Percentiles rank a stretch among this genome's conserved stretches.
Evolutionary conservation across 2,888 invertebrate species (phyloP).

Genomic region (Disparrhopalites patrizii): DNA sequence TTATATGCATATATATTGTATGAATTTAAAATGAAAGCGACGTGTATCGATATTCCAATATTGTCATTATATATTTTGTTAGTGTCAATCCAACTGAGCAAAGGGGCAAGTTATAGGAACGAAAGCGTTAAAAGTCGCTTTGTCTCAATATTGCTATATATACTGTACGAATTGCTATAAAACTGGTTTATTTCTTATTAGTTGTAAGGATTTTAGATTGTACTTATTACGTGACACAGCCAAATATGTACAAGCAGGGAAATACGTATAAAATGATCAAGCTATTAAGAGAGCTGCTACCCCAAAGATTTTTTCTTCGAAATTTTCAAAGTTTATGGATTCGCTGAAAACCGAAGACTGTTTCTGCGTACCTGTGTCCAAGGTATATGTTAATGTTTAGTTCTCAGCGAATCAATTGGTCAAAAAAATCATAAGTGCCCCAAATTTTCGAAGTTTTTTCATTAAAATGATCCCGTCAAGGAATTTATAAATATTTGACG

Average conservation of each 20-base stretch:
- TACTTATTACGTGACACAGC: slow-evolving; percentile 20
- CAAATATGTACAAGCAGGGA: slow-evolving; percentile 26
- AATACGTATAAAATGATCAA: slow-evolving; percentile 8
- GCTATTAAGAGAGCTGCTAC: slow-evolving; percentile 3
- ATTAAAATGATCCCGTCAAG: too few relatives aligned
- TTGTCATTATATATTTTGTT: slow-evolving; percentile 9
- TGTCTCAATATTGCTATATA: slow-evolving; percentile 8
- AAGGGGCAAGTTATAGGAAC: not conserved
- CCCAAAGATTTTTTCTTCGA: not conserved
- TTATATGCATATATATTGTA: too few relatives aligned
- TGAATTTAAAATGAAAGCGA: slow-evolving; percentile 8
- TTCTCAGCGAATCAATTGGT: slow-evolving; percentile 14
- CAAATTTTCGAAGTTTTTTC: slow-evolving; percentile 6
- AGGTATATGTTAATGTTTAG: slow-evolving; percentile 11
- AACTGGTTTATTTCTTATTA: slow-evolving; percentile 12
- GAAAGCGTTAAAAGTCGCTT: not conserved
- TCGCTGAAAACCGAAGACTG: slow-evolving; percentile 23
- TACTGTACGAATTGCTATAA: slow-evolving; percentile 4
- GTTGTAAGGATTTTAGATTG: slow-evolving; percentile 1
- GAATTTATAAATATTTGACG: not conserved
- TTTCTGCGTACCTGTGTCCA: slow-evolving; percentile 17
- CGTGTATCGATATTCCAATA: slow-evolving; percentile 19
- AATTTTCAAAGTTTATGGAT: not conserved
- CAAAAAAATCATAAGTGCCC: not conserved
- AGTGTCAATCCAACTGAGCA: slow-evolving; percentile 2